Percentiles rank a stretch among this genome's conserved stretches.
Evolutionary conservation across 2,888 invertebrate species (phyloP).

Genomic region (Branchellion lobata): DNA sequence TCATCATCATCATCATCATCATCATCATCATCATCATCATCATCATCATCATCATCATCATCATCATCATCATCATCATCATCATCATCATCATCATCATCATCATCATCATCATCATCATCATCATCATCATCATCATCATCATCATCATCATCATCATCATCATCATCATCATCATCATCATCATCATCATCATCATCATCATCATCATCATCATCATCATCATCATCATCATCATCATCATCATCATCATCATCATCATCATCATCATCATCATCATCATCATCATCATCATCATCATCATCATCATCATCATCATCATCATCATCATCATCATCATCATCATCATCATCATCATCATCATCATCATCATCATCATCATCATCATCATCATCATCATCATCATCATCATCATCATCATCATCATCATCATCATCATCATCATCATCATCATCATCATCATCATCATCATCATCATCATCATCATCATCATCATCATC

Average conservation of each 20-base stretch:
- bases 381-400: constrained; percentile 17
- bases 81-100: constrained; percentile 17
- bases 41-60: constrained; percentile 10
- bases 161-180: constrained; percentile 16
- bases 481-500: background rate
- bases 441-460: constrained; percentile 17
- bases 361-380: constrained; percentile 23
- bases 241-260: constrained; percentile 23
- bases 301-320: constrained; percentile 23
- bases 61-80: constrained; percentile 23
- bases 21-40: constrained; percentile 7
- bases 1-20: constrained; percentile 17
- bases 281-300: constrained; percentile 16
- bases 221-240: constrained; percentile 16
- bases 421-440: constrained; percentile 23
- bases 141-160: constrained; percentile 17
- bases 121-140: constrained; percentile 23
- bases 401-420: constrained; percentile 16
- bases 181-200: constrained; percentile 23
- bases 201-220: constrained; percentile 17
- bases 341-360: constrained; percentile 16
- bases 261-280: constrained; percentile 17
- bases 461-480: constrained; percentile 12
- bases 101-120: constrained; percentile 16
- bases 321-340: constrained; percentile 17